Evolutionary conservation across 1,140 invertebrate species (phyloP).

Genomic region (Babylonia areolata): DNA sequence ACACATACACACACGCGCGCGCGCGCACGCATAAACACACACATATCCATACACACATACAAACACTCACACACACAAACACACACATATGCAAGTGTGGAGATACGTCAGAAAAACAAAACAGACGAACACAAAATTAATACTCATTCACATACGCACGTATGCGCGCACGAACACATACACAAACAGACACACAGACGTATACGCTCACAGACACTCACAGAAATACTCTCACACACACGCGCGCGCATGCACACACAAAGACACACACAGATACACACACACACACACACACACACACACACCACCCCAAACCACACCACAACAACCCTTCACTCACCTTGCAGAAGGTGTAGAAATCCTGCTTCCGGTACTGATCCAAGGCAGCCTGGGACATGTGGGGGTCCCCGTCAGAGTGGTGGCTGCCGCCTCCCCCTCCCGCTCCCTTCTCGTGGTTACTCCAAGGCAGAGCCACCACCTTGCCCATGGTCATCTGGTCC

Average conservation of each 20-base stretch:
- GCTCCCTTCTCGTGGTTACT: conserved; percentile 28
- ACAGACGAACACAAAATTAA: not conserved
- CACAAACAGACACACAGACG: not conserved
- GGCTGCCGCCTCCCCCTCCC: not conserved
- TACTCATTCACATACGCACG: too few relatives aligned
- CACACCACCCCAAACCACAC: not conserved
- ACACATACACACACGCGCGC: too few relatives aligned
- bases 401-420: not conserved
- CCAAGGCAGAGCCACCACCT: conserved; percentile 31
- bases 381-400: not conserved
- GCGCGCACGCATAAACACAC: not conserved
- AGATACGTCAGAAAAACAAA: not conserved
- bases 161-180: not conserved
- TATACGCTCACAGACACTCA: not conserved
- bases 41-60: not conserved
- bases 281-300: not conserved
- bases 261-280: too few relatives aligned
- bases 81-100: too few relatives aligned
- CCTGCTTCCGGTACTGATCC: conserved; percentile 52
- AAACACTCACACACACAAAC: not conserved
- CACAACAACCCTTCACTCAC: conserved; percentile 34
- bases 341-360: conserved; percentile 56
- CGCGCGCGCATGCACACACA: too few relatives aligned
- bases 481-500: conserved; percentile 34
- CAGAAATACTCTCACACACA: too few relatives aligned